These are phyloP conservation scores for Andrena fulva DNA, from an alignment of 2,888 invertebrate species.

Conservation along the genomic window DNA sequence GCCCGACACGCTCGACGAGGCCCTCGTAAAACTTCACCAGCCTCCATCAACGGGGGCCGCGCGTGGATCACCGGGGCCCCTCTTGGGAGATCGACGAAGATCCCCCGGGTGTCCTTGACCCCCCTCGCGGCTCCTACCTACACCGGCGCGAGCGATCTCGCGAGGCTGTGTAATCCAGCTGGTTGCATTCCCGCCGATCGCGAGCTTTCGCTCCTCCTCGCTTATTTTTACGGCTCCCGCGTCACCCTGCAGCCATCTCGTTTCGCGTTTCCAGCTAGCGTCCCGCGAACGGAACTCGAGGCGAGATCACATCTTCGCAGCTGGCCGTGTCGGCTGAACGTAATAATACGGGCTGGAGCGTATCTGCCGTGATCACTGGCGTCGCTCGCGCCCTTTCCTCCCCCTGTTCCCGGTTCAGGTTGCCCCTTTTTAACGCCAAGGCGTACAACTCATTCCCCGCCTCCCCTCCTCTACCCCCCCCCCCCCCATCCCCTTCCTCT, in stretches of 20 bases:
- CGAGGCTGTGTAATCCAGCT: conserved; percentile 25
- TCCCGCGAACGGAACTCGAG: conserved; percentile 29
- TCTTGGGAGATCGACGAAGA: conserved; percentile 35
- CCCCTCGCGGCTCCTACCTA: conserved; percentile 26
- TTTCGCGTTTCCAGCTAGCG: conserved; percentile 11
- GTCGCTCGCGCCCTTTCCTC: conserved; percentile 7
- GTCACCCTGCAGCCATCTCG: background rate
- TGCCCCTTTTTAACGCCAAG: conserved; percentile 9
- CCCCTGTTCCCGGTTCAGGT: conserved; percentile 14
- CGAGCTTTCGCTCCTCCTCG: background rate
- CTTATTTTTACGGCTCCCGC: background rate
- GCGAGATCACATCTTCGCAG: conserved; percentile 54
- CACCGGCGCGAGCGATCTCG: conserved; percentile 19
- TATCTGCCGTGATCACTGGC: conserved; percentile 33
- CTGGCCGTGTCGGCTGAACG: conserved; percentile 24
- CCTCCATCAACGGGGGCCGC: conserved; percentile 52
- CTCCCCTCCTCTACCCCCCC: no score
- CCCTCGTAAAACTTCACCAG: conserved; percentile 69
- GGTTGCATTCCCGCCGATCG: conserved; percentile 28
- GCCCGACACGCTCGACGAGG: conserved; percentile 42
- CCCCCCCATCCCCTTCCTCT: background rate
- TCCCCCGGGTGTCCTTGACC: conserved; percentile 70
- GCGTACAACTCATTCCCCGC: conserved; percentile 24
- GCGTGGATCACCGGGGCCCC: conserved; percentile 1
- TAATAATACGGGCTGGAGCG: conserved; percentile 30